Evolutionary conservation across 2,113 vertebrate species (phyloP).

Genomic region (Periophthalmus modestus): DNA sequence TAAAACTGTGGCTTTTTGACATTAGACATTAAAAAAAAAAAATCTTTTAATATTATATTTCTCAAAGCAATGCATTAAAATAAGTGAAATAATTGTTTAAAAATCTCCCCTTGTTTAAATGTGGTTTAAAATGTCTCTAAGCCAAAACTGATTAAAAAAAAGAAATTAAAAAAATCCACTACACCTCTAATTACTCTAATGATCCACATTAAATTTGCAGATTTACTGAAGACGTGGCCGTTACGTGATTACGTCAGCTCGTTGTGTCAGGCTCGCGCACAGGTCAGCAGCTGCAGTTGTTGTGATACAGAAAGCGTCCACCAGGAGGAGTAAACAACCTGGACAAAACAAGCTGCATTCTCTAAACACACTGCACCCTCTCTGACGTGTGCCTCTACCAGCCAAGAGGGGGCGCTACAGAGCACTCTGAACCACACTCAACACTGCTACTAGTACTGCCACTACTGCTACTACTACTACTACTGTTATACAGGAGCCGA

Average conservation of each 20-base stretch:
- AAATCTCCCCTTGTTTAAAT: too few relatives aligned
- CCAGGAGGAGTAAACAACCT: conserved; percentile 86
- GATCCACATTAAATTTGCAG: background rate
- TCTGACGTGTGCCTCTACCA: conserved; percentile 36
- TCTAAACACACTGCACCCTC: conserved; percentile 54
- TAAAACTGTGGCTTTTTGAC: too few relatives aligned
- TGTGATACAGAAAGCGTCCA: conserved; percentile 79
- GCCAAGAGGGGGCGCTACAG: conserved; percentile 70
- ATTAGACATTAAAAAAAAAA: too few relatives aligned
- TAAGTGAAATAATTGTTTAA: too few relatives aligned
- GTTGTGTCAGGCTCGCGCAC: background rate
- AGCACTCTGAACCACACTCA: conserved; percentile 13
- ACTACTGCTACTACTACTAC: background rate
- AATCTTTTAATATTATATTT: too few relatives aligned
- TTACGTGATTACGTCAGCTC: background rate
- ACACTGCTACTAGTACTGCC: background rate
- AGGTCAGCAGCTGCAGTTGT: conserved; percentile 50
- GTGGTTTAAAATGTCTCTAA: background rate
- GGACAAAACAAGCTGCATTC: conserved; percentile 66
- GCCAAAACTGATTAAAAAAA: background rate
- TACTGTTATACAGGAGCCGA: too few relatives aligned
- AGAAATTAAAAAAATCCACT: background rate
- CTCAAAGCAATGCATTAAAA: too few relatives aligned
- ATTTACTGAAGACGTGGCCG: too few relatives aligned
- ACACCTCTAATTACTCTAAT: background rate